Base-by-base conservation (phyloP, 2,888 invertebrate species). In the Hirtodrosophila confusa region DNA sequence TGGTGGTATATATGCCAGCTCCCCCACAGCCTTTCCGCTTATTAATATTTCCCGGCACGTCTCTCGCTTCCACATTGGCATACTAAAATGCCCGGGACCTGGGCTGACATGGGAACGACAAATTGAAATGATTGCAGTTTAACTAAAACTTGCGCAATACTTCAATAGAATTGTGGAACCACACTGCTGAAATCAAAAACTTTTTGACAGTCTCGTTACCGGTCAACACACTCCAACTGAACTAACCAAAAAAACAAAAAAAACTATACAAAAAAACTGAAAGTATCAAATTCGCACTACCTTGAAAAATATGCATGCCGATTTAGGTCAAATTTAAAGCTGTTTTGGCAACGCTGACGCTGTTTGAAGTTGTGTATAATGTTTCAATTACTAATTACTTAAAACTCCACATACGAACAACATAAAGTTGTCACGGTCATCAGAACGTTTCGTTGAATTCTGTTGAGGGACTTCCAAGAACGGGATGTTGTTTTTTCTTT, bases 21-120 rank as follows among this genome's bases (percentile, higher is more conserved):
- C 70, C 76, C 75, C 66, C 66, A 69, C 75, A 78, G 75, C 73
- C 78, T 83, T 86, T 83, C 86, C 86, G 80, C 78, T 78, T 83
- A 83, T 83, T 83, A 83, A 73, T 75, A 75, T 86, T 86, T 75
- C 86, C 86, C 57, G 77, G 80, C 82, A 83, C 82, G 82, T 83
- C 47, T 31, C 10, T 11, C 24, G 58, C 64, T 55, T 66, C 57
- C 69, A 58, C 64, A 66, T 72, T 73, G 73, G 68, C 78, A 78
- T 79, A 76, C 47, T 51, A 65, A 79, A 65, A 29, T 17, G 50
- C 39, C 40, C 40, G 66, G 10, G 43, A 36, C 60, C 44, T 39
- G 51, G 39, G 41, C 37, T 43, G 27, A 27, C 27, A 27, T 33
- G 36, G 17, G 31, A 31, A 4, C 31, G 50, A 50, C 53, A 64